A percentile compares a stretch with the other conserved stretches of the same genome.
These are phyloP conservation scores for Corythornis vintsioides DNA, from an alignment of 2,113 vertebrate genomes.

Conservation along the genomic window DNA sequence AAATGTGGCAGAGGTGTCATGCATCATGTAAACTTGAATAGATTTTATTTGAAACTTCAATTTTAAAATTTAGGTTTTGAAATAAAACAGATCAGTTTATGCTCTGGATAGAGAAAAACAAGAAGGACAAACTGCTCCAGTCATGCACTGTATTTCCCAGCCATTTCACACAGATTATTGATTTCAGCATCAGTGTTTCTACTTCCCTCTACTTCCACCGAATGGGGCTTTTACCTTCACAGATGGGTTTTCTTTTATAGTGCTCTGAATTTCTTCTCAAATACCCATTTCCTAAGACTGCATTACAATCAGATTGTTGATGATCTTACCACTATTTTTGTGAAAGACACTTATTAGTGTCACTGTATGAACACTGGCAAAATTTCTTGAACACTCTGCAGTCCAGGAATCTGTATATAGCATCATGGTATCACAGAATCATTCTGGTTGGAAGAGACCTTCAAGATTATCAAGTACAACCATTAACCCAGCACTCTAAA, in stretches of 20 bases:
- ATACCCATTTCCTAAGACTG: not conserved
- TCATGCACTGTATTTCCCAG: not conserved
- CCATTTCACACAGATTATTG: not conserved
- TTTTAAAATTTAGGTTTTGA: not conserved
- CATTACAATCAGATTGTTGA: not conserved
- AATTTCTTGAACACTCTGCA: not conserved
- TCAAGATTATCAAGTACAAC: no score
- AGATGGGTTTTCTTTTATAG: not conserved
- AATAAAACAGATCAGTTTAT: not conserved
- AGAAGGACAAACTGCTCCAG: not conserved
- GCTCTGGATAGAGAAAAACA: not conserved
- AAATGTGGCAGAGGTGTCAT: not conserved
- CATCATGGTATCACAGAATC: no score
- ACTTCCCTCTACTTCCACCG: not conserved
- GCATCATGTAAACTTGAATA: not conserved
- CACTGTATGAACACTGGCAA: not conserved
- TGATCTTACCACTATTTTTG: not conserved
- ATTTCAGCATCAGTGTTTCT: not conserved
- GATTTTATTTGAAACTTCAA: not conserved
- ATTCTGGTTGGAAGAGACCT: no score
- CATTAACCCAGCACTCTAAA: no score
- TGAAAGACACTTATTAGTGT: not conserved
- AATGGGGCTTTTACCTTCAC: fast-evolving
- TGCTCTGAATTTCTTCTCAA: not conserved
- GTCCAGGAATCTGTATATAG: not conserved